Percentiles rank a stretch among this genome's conserved stretches.
Evolutionary conservation across 1,140 invertebrate species (phyloP).

Genomic region (Dreissena polymorpha): DNA sequence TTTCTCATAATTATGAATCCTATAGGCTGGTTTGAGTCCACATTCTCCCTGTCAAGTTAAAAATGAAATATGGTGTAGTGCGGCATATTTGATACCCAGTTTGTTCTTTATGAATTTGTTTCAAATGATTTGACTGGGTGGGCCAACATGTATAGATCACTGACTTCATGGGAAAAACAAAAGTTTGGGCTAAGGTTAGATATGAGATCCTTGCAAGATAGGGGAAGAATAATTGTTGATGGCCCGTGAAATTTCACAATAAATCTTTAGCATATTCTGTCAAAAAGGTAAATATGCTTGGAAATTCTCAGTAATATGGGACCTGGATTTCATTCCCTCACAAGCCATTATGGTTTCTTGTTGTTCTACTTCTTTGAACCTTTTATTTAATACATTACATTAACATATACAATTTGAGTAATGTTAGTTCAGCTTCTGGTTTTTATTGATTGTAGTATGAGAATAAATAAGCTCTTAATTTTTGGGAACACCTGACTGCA

Average conservation of each 20-base stretch:
- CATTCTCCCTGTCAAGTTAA: conserved; percentile 28
- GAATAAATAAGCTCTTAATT: no score
- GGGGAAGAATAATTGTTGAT: conserved; percentile 50
- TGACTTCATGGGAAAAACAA: conserved; percentile 53
- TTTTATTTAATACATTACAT: no score
- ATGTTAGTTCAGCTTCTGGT: no score
- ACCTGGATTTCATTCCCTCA: no score
- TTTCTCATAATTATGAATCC: conserved; percentile 54
- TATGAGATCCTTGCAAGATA: conserved; percentile 25
- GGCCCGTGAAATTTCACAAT: conserved; percentile 42
- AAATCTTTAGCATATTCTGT: conserved; percentile 50
- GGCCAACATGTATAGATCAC: neutral
- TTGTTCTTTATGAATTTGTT: conserved; percentile 47
- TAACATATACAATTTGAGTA: no score
- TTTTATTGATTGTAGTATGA: no score
- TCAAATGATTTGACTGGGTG: conserved; percentile 35
- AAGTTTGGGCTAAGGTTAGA: conserved; percentile 19
- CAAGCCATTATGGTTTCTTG: no score
- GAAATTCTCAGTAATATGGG: conserved; percentile 17
- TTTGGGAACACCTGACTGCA: no score
- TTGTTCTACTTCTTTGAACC: no score
- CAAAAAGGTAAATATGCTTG: conserved; percentile 14
- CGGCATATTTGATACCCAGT: conserved; percentile 12
- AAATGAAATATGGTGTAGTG: conserved; percentile 28
- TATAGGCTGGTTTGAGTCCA: conserved; percentile 19